Conservation (phyloP, 2,888 invertebrate species). For the Nemotelus nigrinus region DNA sequence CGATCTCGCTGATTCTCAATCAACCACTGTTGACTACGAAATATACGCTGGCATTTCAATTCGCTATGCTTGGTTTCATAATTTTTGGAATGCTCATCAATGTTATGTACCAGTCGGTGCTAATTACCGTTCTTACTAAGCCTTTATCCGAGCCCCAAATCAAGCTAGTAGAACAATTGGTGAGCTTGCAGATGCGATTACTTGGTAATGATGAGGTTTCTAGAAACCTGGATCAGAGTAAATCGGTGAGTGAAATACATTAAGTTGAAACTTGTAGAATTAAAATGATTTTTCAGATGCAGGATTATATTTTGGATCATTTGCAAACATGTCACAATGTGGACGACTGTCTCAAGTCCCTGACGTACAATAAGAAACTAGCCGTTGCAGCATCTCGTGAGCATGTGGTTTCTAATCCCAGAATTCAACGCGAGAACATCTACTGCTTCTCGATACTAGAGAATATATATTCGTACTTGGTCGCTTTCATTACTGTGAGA, state of each 20-base stretch:
- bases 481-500: conserved; percentile 60
- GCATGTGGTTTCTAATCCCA: conserved; percentile 60
- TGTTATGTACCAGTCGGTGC: conserved; percentile 60
- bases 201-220: conserved; percentile 60
- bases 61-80: conserved; percentile 48
- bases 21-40: conserved; percentile 31
- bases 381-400: conserved; percentile 61
- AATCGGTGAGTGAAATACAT: conserved; percentile 55
- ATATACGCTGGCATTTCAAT: conserved; percentile 37
- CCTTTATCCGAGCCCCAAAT: conserved; percentile 59
- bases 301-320: conserved; percentile 59
- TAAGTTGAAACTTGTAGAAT: background rate
- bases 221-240: conserved; percentile 59
- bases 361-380: conserved; percentile 55
- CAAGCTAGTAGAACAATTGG: conserved; percentile 56
- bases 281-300: conserved; percentile 54
- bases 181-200: conserved; percentile 57
- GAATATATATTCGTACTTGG: conserved; percentile 61
- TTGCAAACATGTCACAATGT: conserved; percentile 60
- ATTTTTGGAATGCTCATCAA: conserved; percentile 57
- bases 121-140: conserved; percentile 62
- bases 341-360: conserved; percentile 59
- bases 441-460: conserved; percentile 61
- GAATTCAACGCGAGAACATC: conserved; percentile 58
- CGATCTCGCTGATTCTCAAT: conserved; percentile 18